Evolutionary conservation across 2,888 invertebrate species (phyloP), one percentile per base, ranked within the genome.

Genomic region (Lamellibrachia columna): DNA sequence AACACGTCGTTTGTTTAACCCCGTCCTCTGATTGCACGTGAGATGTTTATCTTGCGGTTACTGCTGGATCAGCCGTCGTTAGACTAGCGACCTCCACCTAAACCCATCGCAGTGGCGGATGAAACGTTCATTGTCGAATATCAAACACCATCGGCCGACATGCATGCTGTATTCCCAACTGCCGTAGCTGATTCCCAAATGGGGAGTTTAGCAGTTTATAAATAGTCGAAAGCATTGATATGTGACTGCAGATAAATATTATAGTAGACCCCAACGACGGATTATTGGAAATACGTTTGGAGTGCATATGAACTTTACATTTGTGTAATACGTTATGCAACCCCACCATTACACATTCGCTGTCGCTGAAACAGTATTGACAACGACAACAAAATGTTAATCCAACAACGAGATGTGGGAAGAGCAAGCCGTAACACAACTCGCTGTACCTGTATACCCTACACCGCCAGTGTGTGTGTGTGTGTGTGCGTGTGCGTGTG

Each of bases 1-100:
- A 75, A 75, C n/a, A 75, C 75, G 75, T 75, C 75, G 75, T 75
- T 75, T 75, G 15, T 75, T 75, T 75, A 75, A 75, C 75, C 75
- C 75, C 75, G 75, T 15, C 75, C 75, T 75, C 75, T 75, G 75
- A 75, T 75, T 75, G 75, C 75, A n/a, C 75, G 75, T 75, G 75
- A 75, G 75, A 75, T 75, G 75, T 75, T 75, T 75, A 75, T 75
- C 75, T 75, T 75, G 75, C 75, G 6, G 75, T 22, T 6, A 75
- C 22, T n/a, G 75, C 75, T 75, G 22, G n/a, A n/a, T 75, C 75
- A 22, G 22, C 75, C 22, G 75, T 75, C 75, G 75, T 6, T 75
- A 22, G 75, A 75, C 4, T 15, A 15, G 15, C 22, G 75, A 75
- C 75, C 75, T 75, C n/a, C 75, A 75, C n/a, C 75, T 75, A 75